phyloP scores from a whole-genome alignment of 2,888 invertebrate genomes.

The Eudasyphora cyanicolor region DNA sequence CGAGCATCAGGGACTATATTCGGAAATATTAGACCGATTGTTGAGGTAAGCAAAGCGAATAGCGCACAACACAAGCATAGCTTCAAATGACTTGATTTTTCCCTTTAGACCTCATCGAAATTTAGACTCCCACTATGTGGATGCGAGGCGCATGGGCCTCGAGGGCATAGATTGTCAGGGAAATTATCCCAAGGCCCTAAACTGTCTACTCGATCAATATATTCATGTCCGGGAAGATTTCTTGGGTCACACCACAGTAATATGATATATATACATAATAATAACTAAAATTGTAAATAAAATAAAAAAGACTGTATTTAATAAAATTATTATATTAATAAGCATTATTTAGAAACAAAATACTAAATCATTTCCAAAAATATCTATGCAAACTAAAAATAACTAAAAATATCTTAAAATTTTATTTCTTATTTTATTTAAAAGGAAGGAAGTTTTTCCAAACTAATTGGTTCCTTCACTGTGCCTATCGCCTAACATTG shows the following conservation, averaged over 20 bases:
- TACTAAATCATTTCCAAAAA: slow-evolving; percentile 22
- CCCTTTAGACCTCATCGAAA: slow-evolving; percentile 71
- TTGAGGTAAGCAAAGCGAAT: slow-evolving; percentile 72
- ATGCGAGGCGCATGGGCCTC: slow-evolving; percentile 70
- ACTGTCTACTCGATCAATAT: slow-evolving; percentile 70
- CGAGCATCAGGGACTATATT: slow-evolving; percentile 70
- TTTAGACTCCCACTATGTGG: slow-evolving; percentile 64
- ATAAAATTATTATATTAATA: slow-evolving; percentile 9
- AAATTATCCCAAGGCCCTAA: slow-evolving; percentile 66
- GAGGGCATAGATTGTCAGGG: slow-evolving; percentile 69
- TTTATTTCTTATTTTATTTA: neutral
- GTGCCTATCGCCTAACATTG: slow-evolving; percentile 76
- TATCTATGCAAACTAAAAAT: neutral
- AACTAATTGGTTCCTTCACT: slow-evolving; percentile 70
- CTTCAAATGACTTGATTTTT: too few species aligned
- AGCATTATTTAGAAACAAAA: slow-evolving; percentile 1
- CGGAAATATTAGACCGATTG: slow-evolving; percentile 71
- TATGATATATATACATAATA: neutral
- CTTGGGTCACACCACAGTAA: slow-evolving; percentile 39
- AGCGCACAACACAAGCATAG: too few species aligned
- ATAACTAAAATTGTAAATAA: too few species aligned
- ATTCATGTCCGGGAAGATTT: slow-evolving; percentile 69
- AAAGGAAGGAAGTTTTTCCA: neutral
- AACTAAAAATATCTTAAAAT: neutral
- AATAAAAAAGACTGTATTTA: slow-evolving; percentile 31